Percentiles rank a stretch among this genome's conserved stretches.
Evolutionary conservation across 2,888 invertebrate genomes (phyloP).

Genomic region (Formica aserva): DNA sequence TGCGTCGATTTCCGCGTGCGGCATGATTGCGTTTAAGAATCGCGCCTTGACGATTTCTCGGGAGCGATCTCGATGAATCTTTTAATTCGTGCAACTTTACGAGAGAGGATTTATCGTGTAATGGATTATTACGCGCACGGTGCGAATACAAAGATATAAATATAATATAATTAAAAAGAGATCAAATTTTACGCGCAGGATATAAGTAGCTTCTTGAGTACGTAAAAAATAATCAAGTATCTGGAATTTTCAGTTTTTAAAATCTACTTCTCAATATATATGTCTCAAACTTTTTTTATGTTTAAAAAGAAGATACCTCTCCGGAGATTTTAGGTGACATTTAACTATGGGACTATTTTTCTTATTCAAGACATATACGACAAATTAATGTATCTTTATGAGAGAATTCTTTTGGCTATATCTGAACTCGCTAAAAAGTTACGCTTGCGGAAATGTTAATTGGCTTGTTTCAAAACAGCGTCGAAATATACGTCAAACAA

Average conservation of each 20-base stretch:
- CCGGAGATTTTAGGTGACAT: not conserved
- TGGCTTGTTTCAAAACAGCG: not conserved
- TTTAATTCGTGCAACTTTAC: constrained; percentile 59
- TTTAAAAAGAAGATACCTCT: not conserved
- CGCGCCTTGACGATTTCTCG: constrained; percentile 55
- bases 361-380: not conserved
- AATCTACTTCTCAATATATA: not conserved
- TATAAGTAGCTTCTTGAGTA: not conserved
- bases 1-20: constrained; percentile 64
- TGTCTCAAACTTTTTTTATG: not conserved
- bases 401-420: not conserved
- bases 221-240: not conserved
- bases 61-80: constrained; percentile 46
- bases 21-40: constrained; percentile 55
- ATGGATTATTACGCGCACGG: constrained; percentile 75
- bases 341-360: not conserved
- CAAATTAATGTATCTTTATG: not conserved
- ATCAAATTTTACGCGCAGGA: not conserved
- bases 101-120: constrained; percentile 75
- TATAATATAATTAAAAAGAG: too few relatives aligned
- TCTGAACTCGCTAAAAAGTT: not conserved
- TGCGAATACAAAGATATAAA: not conserved
- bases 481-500: not conserved
- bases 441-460: not conserved
- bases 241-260: not conserved